Base-by-base conservation (phyloP, 1,140 invertebrate genomes). In the Triops cancriformis region DNA sequence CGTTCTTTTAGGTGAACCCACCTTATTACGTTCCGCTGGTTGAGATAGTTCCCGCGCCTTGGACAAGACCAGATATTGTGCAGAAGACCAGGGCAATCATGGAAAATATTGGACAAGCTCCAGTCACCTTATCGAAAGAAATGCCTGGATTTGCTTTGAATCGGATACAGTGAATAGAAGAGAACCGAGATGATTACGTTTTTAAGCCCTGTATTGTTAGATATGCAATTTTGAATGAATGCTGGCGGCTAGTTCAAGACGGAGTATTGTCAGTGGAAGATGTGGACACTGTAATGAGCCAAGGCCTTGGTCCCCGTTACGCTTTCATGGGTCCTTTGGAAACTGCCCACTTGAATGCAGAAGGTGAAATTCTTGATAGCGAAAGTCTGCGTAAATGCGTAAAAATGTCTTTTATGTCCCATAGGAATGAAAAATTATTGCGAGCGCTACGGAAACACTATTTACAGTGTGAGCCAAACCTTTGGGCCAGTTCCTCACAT, bases 11-110 rank as follows among this genome's bases (percentile, higher is more conserved):
- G 90, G 88, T 98, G 0, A 98, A 98, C 86, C 97, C 97, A 73
- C 96, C 96, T 0, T 98, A 98, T 83, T 98, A 96, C 84, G 91
- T 97, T 10, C 95, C 95, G 0, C 85, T 98, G 41, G 94, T 98
- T 1, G 97, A 98, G 87, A 88, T 98, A 51, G 93, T 98, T 1
- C 96, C 96, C 1, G 93, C 95, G 0, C 93, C 95, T 5, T 97
- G 93, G 93, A 95, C 93, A 0, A 88, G 90, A 43, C 87, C 89
- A 0, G 89, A 91, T 74, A 88, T 95, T 7, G 85, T 89, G 1
- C 82, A 85, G 42, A 89, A 88, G 83, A 91, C 92, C 0, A 89
- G 91, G 76, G 87, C 85, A 43, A 87, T 98, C 1, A 94, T 98
- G 93, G 86, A 88, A 75, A 91, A 94, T 85, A 93, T 98, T 74